Evolutionary conservation across 2,797 vertebrate genomes (phyloP).

Genomic region (Anas flavirostris): DNA sequence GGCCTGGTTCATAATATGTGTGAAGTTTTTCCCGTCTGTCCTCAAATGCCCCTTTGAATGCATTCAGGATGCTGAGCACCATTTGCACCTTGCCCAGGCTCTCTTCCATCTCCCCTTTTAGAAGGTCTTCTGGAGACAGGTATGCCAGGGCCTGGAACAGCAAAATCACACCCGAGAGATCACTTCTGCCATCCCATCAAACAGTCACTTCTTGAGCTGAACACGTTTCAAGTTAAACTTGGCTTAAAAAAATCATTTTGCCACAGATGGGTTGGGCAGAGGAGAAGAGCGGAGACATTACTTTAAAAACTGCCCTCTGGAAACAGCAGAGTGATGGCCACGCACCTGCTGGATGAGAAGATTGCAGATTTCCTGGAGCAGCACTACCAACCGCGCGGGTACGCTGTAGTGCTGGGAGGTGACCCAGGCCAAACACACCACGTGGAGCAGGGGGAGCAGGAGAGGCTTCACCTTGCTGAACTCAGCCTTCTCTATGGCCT

Average conservation of each 20-base stretch:
- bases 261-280: background rate
- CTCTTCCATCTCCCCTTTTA: slow-evolving; percentile 89
- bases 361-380: slow-evolving; percentile 91
- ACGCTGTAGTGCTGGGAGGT: slow-evolving; percentile 85
- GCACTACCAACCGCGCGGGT: slow-evolving; percentile 83
- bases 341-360: slow-evolving; percentile 90
- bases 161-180: background rate
- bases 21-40: slow-evolving; percentile 80
- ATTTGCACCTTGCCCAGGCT: slow-evolving; percentile 83
- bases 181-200: background rate
- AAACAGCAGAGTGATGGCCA: rapidly evolving
- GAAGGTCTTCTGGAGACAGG: slow-evolving; percentile 88
- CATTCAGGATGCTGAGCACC: slow-evolving; percentile 77
- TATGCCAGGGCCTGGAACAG: slow-evolving; percentile 81
- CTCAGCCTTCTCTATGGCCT: slow-evolving; percentile 83
- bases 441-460: slow-evolving; percentile 86
- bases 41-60: slow-evolving; percentile 82
- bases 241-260: background rate
- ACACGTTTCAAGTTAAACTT: rapidly evolving
- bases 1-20: slow-evolving; percentile 79
- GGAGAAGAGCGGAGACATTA: background rate
- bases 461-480: slow-evolving; percentile 82
- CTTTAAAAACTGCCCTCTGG: background rate
- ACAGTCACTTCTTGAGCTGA: rapidly evolving
- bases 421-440: slow-evolving; percentile 89